Base-by-base conservation (phyloP, 2,797 vertebrate genomes). In the Intellagama lesueurii region DNA sequence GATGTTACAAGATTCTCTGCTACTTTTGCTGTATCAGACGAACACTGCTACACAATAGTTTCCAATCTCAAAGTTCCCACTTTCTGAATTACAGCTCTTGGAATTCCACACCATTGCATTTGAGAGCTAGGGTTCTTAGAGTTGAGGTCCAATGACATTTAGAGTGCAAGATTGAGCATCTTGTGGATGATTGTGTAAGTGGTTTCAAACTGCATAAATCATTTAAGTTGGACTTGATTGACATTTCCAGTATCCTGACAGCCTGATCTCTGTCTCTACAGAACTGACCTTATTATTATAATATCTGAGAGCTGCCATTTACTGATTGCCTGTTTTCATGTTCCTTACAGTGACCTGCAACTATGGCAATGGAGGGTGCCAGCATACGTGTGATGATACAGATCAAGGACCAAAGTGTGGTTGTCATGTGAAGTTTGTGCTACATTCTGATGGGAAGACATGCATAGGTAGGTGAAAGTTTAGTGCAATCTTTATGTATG, bases 321-420 rank as follows among this genome's bases (percentile, higher is more conserved):
- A 89, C 16, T 75, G 40, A 73, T 93, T 96, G 88, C 95, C 7
- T 0, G 47, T 89, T 92, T 12, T 95, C 87, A 95, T 95, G 93
- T 83, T 72, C 94, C 86, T 93, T 76, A 24, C 95, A 99, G 99
- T 99, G 97, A 99, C 99, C 0, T 99, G 99, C 96, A 99, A 99
- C 97, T 99, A 99, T 0, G 99, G 99, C 5, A 99, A 99, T 0
- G 99, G 99, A 1, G 99, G 99, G 78, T 99, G 99, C 96, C 99
- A 99, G 96, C 99, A 99, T 96, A 99, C 99, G 14, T 99, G 99
- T 0, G 99, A 99, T 0, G 99, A 99, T 97, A 99, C 98, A 0
- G 99, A 99, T 90, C 98, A 99, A 85, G 98, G 98, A 0, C 99
- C 98, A 93, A 98, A 98, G 88, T 99, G 99, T 1, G 98, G 98